Evolutionary conservation across 2,113 vertebrate species (phyloP), one percentile per base, ranked within the genome.

Genomic region (Psammodynastes pulverulentus): DNA sequence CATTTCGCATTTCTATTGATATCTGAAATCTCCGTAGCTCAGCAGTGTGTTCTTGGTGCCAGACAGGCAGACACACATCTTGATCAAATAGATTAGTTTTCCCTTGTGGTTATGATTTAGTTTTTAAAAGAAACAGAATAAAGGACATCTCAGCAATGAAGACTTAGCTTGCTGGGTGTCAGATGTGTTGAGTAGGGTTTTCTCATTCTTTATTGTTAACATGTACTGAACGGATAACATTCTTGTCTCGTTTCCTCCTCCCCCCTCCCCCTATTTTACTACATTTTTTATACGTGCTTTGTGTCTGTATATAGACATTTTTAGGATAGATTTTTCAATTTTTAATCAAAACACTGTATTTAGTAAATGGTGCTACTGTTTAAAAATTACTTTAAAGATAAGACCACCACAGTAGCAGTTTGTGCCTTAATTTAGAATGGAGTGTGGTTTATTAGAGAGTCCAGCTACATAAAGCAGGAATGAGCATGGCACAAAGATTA

Each of bases 11-110:
- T 92, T 89, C 89, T 92, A 92, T 92, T 54, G 53, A 92, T 92
- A 92, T 62, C 72, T 51, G 88, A 92, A 92, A 92, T 92, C 91
- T 92, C 91, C n/a, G 88, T 89, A 92, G 91, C 91, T 92, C 91
- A 92, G 88, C 88, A 92, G 24, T 89, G 88, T 89, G 53, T 92
- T 89, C 91, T 86, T 92, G 91, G 45, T 85, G 88, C 79, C 91
- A 89, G 91, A 92, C 91, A 92, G 53, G 88, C 91, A 92, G 54
- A 88, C 88, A 86, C 91, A 92, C 53, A 92, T 92, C 91, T 92
- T 92, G 79, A 89, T 92, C 91, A 92, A 92, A 89, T 62, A 92
- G 91, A 92, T 92, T 92, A 92, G 89, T 92, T 92, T 86, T 58
- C 72, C 79, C 88, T 89, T 5, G 26, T 62, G 79, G 91, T 92